Evolutionary conservation across 1,140 invertebrate genomes (phyloP).

Genomic region (Neodiprion fabricii): DNA sequence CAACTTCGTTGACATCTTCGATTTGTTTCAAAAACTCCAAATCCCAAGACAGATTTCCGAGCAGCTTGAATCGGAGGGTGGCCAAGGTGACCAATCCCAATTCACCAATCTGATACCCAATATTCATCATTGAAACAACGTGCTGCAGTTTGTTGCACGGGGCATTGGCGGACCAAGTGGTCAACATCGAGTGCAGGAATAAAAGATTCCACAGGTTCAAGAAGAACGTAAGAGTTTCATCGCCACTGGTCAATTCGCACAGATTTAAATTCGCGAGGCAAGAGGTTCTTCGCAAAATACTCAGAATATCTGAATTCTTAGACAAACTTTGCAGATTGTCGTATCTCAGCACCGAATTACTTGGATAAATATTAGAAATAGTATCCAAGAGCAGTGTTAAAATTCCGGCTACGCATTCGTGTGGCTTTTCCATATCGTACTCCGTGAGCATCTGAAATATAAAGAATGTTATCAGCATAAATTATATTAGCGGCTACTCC

Average conservation of each 20-base stretch:
- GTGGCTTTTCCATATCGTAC: constrained; percentile 33
- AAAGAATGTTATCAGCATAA: constrained; percentile 7
- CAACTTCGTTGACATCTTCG: constrained; percentile 51
- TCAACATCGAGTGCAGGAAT: constrained; percentile 44
- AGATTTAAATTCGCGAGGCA: constrained; percentile 44
- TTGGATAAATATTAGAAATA: constrained; percentile 27
- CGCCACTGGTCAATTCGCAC: constrained; percentile 47
- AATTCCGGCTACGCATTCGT: constrained; percentile 46
- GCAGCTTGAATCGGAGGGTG: constrained; percentile 44
- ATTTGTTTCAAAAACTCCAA: constrained; percentile 34
- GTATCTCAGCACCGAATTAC: constrained; percentile 26
- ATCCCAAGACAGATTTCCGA: constrained; percentile 37
- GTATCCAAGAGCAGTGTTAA: constrained; percentile 39
- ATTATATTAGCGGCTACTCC: constrained; percentile 20
- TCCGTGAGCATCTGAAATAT: background rate
- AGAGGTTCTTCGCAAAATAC: constrained; percentile 44
- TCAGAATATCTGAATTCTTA: constrained; percentile 31
- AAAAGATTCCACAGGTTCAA: constrained; percentile 54
- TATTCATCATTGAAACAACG: constrained; percentile 40
- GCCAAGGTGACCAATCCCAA: constrained; percentile 51
- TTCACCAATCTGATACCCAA: constrained; percentile 53
- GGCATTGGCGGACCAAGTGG: constrained; percentile 38
- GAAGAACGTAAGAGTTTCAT: constrained; percentile 54
- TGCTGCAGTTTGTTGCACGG: constrained; percentile 39
- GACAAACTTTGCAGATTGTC: constrained; percentile 30